Evolutionary conservation across 1,140 invertebrate species (phyloP), one percentile per base, ranked within the genome.

Genomic region (Drosophila kepulauana): DNA sequence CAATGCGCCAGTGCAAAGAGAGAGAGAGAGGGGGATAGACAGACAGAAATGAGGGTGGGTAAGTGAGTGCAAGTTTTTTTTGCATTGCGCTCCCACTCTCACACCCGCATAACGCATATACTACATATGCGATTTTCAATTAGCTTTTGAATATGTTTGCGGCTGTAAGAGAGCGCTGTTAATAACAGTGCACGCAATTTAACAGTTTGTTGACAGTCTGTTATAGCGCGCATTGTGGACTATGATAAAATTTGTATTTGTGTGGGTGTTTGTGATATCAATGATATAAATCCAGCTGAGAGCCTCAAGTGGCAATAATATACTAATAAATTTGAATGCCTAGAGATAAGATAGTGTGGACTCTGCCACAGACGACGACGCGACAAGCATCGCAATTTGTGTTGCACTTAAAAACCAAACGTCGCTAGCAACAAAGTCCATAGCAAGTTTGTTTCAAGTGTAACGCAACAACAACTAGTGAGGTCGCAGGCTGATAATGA

Each of bases 221-320:
- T 38, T 38, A 25, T 25, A 30, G 20, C 2, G 11, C 45, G 46
- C 20, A 15, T 13, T 61, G 10, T 63, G 15, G 1, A 33, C 28
- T 3, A 7, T 7, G 54, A 62, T 48, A 74, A 69, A 56, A 56
- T 43, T 48, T 65, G 41, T 43, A 8, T 33, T 33, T 8, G 51
- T 58, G 45, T 56, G 65, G 33, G 51, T 20, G 35, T 51, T 51
- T 73, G 56, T 59, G 64, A 52, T 52, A 61, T 35, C 28, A 68
- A 61, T 58, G 16, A 69, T 43, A 69, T 43, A 72, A 72, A 71
- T 38, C 20, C 45, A 59, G 38, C 54, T 20, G 16, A 52, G 10
- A 41, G 43, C 28, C 51, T 33, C 72, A 62, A 75, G 65, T 69
- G 58, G 72, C 72, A 75, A 75, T 74, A 68, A 75, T 74, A 68